A percentile compares a stretch with the other conserved stretches of the same genome.
Evolutionary conservation across 2,888 invertebrate species (phyloP).

Genomic region (Bimastos eiseni): DNA sequence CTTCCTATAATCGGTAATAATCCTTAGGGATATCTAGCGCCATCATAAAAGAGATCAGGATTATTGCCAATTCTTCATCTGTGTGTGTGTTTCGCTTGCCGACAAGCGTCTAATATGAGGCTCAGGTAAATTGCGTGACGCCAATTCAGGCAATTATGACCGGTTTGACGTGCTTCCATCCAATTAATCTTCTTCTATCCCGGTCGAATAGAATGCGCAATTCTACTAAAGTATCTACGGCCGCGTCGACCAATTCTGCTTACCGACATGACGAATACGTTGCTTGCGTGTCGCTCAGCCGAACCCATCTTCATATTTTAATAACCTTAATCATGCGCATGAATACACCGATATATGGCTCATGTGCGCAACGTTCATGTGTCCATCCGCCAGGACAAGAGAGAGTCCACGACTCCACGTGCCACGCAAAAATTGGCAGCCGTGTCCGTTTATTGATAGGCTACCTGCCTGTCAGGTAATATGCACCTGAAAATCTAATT

Average conservation of each 20-base stretch:
- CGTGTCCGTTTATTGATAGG: background rate
- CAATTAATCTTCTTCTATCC: background rate
- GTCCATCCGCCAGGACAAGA: background rate
- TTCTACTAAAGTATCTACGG: background rate
- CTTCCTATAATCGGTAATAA: background rate
- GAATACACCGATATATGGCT: background rate
- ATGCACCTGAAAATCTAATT: slow-evolving; percentile 7
- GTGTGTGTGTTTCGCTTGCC: background rate
- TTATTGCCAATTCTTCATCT: background rate
- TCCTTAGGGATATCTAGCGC: background rate
- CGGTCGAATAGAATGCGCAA: background rate
- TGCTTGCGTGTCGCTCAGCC: background rate
- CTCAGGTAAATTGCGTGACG: slow-evolving; percentile 13
- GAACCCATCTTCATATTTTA: background rate
- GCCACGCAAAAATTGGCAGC: slow-evolving; percentile 1
- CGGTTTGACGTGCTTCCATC: background rate
- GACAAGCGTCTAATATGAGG: background rate
- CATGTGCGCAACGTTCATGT: background rate
- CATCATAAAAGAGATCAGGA: background rate
- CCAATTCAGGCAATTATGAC: slow-evolving; percentile 13
- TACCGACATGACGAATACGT: background rate
- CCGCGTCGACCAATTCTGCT: background rate
- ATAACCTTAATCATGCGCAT: background rate
- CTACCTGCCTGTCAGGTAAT: slow-evolving; percentile 13
- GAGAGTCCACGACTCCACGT: background rate